Evolutionary conservation across 2,113 vertebrate genomes (phyloP).

Genomic region (Pluvianellus socialis): DNA sequence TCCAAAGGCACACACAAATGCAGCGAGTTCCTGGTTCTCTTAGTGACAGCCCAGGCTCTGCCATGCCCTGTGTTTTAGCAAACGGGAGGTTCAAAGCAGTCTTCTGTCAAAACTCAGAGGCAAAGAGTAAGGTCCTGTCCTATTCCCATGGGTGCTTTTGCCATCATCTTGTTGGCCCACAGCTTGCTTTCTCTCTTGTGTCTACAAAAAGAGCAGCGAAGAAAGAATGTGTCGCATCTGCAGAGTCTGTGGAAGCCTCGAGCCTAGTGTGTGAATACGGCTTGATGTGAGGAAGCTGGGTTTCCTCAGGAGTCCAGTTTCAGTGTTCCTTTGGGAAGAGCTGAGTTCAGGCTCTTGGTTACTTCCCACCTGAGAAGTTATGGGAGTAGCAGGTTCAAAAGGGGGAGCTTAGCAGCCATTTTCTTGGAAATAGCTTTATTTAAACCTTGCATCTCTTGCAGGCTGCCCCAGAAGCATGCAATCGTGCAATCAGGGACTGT

Average conservation of each 20-base stretch:
- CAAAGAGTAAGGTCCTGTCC: neutral
- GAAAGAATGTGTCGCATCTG: neutral
- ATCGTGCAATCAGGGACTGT: neutral
- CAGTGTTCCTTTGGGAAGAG: neutral
- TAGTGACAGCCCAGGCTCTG: neutral
- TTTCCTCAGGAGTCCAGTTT: neutral
- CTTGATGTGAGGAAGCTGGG: neutral
- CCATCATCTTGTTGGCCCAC: neutral
- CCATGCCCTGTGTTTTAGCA: neutral
- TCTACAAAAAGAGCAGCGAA: neutral
- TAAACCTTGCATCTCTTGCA: neutral
- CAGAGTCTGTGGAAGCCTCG: neutral
- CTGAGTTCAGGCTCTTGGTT: neutral
- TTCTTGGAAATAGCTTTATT: neutral
- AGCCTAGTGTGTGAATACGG: neutral
- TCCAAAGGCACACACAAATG: neutral
- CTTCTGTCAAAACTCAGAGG: neutral
- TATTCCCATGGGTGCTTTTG: neutral
- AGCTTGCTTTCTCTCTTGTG: neutral
- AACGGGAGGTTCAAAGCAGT: neutral
- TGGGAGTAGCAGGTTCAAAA: neutral
- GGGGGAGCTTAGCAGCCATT: neutral
- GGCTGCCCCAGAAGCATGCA: neutral
- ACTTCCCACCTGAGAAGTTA: neutral
- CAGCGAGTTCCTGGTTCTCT: neutral